Conservation (phyloP, 1,140 invertebrate species). For the Trissolcus basalis region DNA sequence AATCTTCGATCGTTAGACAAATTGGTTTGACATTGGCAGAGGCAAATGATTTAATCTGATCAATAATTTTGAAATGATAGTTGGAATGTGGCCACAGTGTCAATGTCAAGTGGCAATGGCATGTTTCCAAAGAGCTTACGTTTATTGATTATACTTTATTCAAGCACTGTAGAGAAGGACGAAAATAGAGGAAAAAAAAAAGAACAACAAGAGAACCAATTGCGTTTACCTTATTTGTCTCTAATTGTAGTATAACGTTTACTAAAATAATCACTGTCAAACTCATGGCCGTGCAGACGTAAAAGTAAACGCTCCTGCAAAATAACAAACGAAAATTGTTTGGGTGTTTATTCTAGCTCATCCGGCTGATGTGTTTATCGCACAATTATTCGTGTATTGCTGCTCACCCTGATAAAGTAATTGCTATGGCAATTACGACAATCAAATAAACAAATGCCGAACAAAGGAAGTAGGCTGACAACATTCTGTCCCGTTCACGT, state of each 20-base stretch:
- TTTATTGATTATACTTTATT: conserved; percentile 4
- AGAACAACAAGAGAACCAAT: not conserved
- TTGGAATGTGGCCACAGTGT: conserved; percentile 61
- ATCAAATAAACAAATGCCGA: conserved; percentile 84
- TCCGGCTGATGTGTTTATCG: too few relatives aligned
- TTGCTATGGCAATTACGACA: conserved; percentile 81
- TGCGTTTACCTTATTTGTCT: conserved; percentile 69
- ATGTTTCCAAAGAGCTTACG: conserved; percentile 59
- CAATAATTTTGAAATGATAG: conserved; percentile 58
- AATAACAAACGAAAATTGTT: conserved; percentile 6
- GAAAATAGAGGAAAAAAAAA: conserved; percentile 2
- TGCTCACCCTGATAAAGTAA: conserved; percentile 80
- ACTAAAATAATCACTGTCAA: conserved; percentile 64
- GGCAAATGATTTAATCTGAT: conserved; percentile 18
- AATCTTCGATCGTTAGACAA: too few relatives aligned
- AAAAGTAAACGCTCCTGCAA: conserved; percentile 66
- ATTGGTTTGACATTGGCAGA: conserved; percentile 15
- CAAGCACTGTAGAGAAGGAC: not conserved
- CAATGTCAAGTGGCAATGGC: conserved; percentile 68
- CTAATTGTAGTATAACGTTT: conserved; percentile 69
- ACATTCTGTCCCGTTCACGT: conserved; percentile 87
- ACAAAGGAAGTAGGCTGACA: conserved; percentile 89
- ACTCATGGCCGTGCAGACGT: conserved; percentile 64
- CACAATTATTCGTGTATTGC: conserved; percentile 1
- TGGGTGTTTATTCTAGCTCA: too few relatives aligned